Evolutionary conservation across 1,140 invertebrate species (phyloP), one percentile per base, ranked within the genome.

Genomic region (Sipha flava): DNA sequence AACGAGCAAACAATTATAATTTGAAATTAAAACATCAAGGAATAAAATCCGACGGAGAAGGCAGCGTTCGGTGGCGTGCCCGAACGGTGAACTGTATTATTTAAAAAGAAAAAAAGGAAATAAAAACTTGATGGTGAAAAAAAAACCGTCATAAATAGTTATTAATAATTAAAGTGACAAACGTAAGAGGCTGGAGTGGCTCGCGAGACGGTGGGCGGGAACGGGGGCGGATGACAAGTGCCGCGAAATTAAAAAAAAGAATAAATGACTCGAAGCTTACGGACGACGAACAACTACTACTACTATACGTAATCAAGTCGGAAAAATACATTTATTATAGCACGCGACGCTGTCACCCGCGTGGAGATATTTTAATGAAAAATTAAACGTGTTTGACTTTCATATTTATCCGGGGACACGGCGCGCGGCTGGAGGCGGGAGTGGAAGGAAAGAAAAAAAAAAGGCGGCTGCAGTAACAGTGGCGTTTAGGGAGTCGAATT

Each of bases 311-410:
- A 68, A 68, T 68, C 64, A 21, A 68, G 14, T 68, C 6, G 4
- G 29, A 66, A 40, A 68, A 68, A 68, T 26, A 26, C 64, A 29
- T 45, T 68, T 68, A 68, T 68, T 68, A 45, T n/a, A n/a, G n/a
- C n/a, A 64, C 23, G 40, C 12, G 40, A 68, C 23, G 37, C 64
- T 68, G 64, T 43, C 64, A 64, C 62, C 31, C 37, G n/a, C 45
- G 40, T 66, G 26, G 16, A 45, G n/a, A n/a, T 43, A 66, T 66
- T 66, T 66, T 66, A 43, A 66, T 45, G 64, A 68, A 68, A 68
- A 45, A 68, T 68, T 68, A 68, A 68, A 45, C 26, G 64, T 43
- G 40, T 68, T 26, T 68, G 18, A 68, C 64, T 45, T 68, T 68
- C 64, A 45, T 68, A 68, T 43, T 68, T 45, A 45, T 26, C 40